Evolutionary conservation across 2,888 invertebrate species (phyloP), one percentile per base, ranked within the genome.

Genomic region (Bombylius major): DNA sequence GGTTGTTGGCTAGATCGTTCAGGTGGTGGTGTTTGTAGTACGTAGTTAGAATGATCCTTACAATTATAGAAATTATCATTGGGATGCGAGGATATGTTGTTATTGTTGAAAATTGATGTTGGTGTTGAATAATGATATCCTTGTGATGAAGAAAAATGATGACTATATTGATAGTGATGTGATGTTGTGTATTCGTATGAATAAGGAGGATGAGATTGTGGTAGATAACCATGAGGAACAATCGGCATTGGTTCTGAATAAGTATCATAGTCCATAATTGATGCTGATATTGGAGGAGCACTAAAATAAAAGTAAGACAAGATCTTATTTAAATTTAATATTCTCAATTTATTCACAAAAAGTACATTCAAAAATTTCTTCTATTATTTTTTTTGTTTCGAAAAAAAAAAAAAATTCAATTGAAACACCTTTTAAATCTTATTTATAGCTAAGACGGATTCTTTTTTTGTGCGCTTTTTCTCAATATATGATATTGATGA

Each of bases 191-290:
- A 64, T 23, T 65, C 65, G 53, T 65, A 65, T n/a, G 57, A 50
- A 34, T 63, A 59, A 23, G 62, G 62, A 45, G 60, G 59, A 51
- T 65, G 65, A 33, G 60, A 53, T 54, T 62, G 62, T n/a, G 62
- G 53, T 54, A 65, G 56, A 47, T 66, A 67, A 34, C 67, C 65
- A 58, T 66, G 68, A 13, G 68, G 64, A 31, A 68, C 61, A 44
- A 66, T 34, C 1, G 52, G 32, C 11, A 46, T 11, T 8, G 51
- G 23, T n/a, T 55, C 55, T n/a, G 54, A 44, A 50, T 50, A 54
- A 31, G 50, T 51, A 1, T 55, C 55, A 31, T 55, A 55, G 5
- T 55, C 55, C 7, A 36, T 36, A 13, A 50, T 51, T 13, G 50
- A n/a, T 6, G 45, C 31, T 5, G 34, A 12, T 31, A 36, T 11